Evolutionary conservation across 1,140 invertebrate species (phyloP).

Genomic region (Oreohelix idahoensis): DNA sequence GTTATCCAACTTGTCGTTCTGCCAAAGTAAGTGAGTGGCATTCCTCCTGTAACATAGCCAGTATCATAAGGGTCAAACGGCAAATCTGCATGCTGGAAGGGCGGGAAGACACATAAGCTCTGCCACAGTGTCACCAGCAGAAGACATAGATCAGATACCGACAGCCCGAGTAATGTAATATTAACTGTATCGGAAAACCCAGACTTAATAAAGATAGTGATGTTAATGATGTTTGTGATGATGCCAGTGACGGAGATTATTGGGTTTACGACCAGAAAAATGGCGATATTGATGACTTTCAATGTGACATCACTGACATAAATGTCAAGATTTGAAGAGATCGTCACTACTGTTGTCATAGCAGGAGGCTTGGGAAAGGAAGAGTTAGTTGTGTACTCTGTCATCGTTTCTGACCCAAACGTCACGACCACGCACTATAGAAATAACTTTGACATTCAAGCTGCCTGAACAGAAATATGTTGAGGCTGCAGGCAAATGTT

Average conservation of each 20-base stretch:
- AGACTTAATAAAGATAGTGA: not conserved
- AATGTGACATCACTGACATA: not conserved
- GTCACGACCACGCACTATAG: too few relatives aligned
- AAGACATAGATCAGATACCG: not conserved
- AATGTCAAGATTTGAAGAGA: not conserved
- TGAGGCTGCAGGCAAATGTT: too few relatives aligned
- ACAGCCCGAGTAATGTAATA: not conserved
- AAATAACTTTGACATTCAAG: too few relatives aligned
- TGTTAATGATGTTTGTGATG: not conserved
- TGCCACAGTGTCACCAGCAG: not conserved
- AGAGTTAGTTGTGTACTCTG: too few relatives aligned
- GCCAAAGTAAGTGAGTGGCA: not conserved
- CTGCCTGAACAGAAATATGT: too few relatives aligned
- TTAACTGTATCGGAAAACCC: not conserved
- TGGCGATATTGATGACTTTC: not conserved
- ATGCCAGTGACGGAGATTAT: not conserved
- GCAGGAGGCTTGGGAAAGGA: too few relatives aligned
- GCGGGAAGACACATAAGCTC: not conserved
- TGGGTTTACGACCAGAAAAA: not conserved
- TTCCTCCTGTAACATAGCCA: not conserved
- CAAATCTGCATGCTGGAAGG: not conserved
- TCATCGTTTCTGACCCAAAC: too few relatives aligned
- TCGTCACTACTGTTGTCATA: not conserved
- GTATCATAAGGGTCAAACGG: not conserved
- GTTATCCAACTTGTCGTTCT: slow-evolving; percentile 7